Percentiles rank a stretch among this genome's conserved stretches.
phyloP scores from a whole-genome alignment of 2,113 vertebrate genomes.

The Lipotes vexillifer region DNA sequence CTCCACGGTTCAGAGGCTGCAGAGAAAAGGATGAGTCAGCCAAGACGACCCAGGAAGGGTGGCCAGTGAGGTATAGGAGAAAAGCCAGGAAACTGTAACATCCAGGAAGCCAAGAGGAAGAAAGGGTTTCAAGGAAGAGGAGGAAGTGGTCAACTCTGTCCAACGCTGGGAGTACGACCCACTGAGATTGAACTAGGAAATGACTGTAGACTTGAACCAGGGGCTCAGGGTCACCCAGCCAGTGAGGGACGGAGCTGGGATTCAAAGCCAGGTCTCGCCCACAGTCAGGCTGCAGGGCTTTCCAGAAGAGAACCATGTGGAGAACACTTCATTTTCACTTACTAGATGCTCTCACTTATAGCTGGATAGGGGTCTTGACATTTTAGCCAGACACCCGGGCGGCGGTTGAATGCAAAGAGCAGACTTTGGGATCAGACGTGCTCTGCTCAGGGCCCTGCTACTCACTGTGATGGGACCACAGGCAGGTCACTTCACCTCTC shows the following conservation, averaged over 20 bases:
- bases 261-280: background rate
- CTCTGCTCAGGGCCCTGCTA: background rate
- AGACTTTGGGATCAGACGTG: background rate
- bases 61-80: background rate
- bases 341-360: background rate
- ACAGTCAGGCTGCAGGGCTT: background rate
- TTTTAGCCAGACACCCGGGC: background rate
- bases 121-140: background rate
- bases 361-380: background rate
- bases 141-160: background rate
- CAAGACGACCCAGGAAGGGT: background rate
- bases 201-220: rapidly evolving
- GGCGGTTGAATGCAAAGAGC: background rate
- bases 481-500: background rate
- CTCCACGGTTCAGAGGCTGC: rapidly evolving
- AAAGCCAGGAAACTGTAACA: background rate
- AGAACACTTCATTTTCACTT: background rate
- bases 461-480: rapidly evolving
- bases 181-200: background rate
- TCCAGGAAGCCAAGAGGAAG: background rate
- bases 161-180: too few species aligned
- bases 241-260: background rate
- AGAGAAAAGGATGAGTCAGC: background rate
- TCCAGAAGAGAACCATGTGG: background rate
- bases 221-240: background rate